Base-by-base conservation (phyloP, 1,140 invertebrate genomes). In the Vanessa atalanta region DNA sequence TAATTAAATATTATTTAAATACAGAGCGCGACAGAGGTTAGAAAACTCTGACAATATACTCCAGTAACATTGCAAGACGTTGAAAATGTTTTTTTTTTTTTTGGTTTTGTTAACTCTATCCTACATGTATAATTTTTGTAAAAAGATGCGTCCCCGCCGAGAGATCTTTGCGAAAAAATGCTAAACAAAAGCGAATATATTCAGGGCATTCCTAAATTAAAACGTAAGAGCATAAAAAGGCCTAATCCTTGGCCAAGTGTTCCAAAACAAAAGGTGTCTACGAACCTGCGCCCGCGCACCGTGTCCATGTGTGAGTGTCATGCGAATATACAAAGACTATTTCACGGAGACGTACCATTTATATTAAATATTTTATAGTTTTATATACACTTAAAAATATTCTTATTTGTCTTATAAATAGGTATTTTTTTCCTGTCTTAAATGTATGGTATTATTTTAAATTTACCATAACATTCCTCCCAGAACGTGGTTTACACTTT, bases 231-330 rank as follows among this genome's bases (percentile, higher is more conserved):
- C 61, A 74, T 70, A 84, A 84, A 83, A 83, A 81, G 75, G 74
- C 73, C 73, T 80, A 78, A 81, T 79, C 78, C 83, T 70, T 76
- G 75, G 75, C 78, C 79, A 76, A 78, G 77, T 83, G 83, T 83
- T 77, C 80, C 80, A 82, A 86, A 86, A 85, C 84, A 87, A 88
- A 61, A 83, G 82, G 82, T 83, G 84, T 81, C 81, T 86, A 88
- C 83, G 75, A 81, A 78, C 79, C 83, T 84, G 83, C 80, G 83
- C 83, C 26, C 73, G 72, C 84, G 84, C 82, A 80, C 15, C 47
- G 7, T 47, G 65, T 31, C 55, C 31, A 26, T 79, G 79, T 79
- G 80, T 79, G 77, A 53, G 77, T 75, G 70, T 70, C 70, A 47
- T 72, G 69, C 69, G 60, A 80, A 76, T 75, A 15, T 11, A 7